phyloP scores from a whole-genome alignment of 2,888 invertebrate species.

The Lithophane ornitopus region DNA sequence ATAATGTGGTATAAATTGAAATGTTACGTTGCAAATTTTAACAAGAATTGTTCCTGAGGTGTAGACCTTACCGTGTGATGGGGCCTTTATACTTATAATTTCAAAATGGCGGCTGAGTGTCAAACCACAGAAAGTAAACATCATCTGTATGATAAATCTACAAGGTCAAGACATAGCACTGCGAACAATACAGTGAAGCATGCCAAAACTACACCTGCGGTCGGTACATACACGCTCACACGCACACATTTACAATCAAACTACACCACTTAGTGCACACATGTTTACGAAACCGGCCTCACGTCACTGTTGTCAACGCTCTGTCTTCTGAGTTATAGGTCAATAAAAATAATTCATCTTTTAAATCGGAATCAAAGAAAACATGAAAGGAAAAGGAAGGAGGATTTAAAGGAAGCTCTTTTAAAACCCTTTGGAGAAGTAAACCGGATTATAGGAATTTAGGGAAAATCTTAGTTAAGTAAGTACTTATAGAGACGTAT shows the following conservation, averaged over 20 bases:
- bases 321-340: too few species aligned
- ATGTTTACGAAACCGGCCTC: too few species aligned
- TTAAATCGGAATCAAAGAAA: not conserved
- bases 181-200: too few species aligned
- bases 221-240: too few species aligned
- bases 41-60: not conserved
- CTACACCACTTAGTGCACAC: too few species aligned
- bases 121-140: not conserved
- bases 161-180: too few species aligned
- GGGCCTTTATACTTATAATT: not conserved
- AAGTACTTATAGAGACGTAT: not conserved
- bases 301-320: too few species aligned
- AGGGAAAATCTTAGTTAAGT: not conserved
- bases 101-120: not conserved
- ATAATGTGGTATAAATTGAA: conserved; percentile 24
- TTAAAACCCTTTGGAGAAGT: not conserved
- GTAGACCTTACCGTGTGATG: conserved; percentile 1
- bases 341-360: not conserved
- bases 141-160: not conserved
- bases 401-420: not conserved
- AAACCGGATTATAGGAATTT: not conserved
- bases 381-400: not conserved
- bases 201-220: too few species aligned
- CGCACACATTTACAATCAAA: too few species aligned
- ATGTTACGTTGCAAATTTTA: conserved; percentile 1